These are phyloP conservation scores for Corvus hawaiiensis DNA, from an alignment of 2,113 vertebrate genomes.

Conservation along the genomic window DNA sequence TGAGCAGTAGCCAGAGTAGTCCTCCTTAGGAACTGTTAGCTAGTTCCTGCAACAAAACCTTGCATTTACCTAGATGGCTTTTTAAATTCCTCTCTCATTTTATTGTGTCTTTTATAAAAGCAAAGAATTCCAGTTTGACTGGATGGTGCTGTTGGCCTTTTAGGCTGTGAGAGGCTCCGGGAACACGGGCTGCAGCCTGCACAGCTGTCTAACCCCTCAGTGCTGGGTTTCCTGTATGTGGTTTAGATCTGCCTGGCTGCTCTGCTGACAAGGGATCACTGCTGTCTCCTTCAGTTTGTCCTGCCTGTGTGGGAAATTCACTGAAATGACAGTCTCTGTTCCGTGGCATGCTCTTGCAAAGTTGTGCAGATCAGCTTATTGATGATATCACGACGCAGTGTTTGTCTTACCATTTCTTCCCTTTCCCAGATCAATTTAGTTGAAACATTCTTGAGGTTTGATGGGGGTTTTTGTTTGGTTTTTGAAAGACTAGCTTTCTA, in stretches of 20 bases:
- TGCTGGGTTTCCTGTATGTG: background rate
- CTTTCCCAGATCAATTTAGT: background rate
- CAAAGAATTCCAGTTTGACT: background rate
- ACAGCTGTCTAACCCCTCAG: background rate
- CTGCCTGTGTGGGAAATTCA: background rate
- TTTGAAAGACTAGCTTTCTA: background rate
- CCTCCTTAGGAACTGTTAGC: background rate
- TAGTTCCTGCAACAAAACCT: background rate
- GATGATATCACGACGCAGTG: background rate
- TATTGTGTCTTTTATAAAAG: background rate
- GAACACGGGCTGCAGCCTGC: background rate
- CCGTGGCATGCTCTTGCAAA: background rate
- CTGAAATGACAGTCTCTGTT: background rate
- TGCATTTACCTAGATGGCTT: background rate
- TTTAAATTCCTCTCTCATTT: background rate
- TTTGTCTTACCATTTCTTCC: background rate
- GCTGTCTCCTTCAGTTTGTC: background rate
- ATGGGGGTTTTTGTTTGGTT: background rate
- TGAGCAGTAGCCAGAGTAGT: background rate
- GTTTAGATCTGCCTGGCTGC: background rate
- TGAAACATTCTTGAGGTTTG: background rate
- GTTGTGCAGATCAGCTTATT: background rate
- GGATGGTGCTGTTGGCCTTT: background rate
- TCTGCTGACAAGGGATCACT: background rate
- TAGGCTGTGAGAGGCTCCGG: background rate